Conservation (phyloP, 2,797 vertebrate species). For the Chrysocyon brachyurus region DNA sequence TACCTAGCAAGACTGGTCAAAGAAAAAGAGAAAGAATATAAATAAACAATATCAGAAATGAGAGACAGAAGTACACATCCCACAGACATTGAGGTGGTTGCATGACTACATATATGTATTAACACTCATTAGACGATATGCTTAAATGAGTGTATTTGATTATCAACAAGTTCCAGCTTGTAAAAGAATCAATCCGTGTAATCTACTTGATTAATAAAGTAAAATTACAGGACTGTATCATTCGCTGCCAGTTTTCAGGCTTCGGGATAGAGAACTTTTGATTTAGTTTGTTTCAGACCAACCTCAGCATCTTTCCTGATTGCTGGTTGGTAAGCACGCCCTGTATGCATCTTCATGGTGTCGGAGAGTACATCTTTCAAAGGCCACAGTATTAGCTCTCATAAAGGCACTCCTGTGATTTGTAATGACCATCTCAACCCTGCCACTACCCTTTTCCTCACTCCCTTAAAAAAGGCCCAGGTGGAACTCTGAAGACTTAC, state of each 20-base stretch:
- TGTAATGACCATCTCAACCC: background rate
- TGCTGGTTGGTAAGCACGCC: background rate
- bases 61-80: background rate
- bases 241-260: background rate
- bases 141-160: background rate
- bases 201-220: background rate
- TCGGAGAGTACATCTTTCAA: background rate
- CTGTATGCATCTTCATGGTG: background rate
- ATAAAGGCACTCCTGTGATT: background rate
- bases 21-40: background rate
- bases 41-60: background rate
- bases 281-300: background rate
- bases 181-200: background rate
- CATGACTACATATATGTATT: background rate
- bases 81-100: background rate
- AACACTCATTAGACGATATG: background rate
- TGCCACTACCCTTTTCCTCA: background rate
- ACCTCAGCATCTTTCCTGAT: background rate
- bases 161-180: background rate
- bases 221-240: background rate
- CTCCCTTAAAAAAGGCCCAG: background rate
- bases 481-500: background rate
- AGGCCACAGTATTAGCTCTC: background rate
- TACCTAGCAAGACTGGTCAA: background rate
- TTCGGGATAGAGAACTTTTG: background rate